Conservation (phyloP, 2,797 vertebrate genomes). For the Loris lydekkerianus region DNA sequence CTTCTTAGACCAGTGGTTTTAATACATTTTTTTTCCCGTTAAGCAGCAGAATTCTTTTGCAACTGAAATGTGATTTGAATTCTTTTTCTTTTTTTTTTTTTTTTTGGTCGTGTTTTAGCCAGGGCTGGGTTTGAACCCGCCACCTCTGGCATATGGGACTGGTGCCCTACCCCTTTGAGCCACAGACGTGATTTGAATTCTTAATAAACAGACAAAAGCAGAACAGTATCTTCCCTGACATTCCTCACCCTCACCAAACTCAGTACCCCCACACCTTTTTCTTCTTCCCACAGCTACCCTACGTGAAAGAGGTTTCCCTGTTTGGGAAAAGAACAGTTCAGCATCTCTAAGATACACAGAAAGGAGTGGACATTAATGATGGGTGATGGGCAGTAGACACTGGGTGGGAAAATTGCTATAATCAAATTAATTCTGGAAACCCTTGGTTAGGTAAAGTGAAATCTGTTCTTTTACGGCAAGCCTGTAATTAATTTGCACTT, state of each 20-base stretch:
- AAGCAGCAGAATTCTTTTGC: constrained; percentile 39
- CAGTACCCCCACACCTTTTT: not conserved
- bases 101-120: too few relatives aligned
- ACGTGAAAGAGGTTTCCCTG: not conserved
- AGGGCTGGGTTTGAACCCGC: too few relatives aligned
- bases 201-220: constrained; percentile 27
- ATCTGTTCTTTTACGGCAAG: not conserved
- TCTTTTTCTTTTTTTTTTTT: not conserved
- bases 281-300: not conserved
- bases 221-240: not conserved
- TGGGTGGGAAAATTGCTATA: not conserved
- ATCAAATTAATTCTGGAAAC: constrained; percentile 45
- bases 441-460: constrained; percentile 13
- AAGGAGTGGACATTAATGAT: not conserved
- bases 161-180: too few relatives aligned
- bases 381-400: not conserved
- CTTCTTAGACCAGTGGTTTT: not conserved
- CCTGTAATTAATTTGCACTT: constrained; percentile 32
- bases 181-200: not conserved
- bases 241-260: not conserved
- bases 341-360: not conserved
- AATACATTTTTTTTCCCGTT: not conserved
- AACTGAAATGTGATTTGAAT: constrained; percentile 27
- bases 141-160: too few relatives aligned
- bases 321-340: not conserved